phyloP scores from a whole-genome alignment of 2,888 invertebrate genomes.

The Cantharis rufa region DNA sequence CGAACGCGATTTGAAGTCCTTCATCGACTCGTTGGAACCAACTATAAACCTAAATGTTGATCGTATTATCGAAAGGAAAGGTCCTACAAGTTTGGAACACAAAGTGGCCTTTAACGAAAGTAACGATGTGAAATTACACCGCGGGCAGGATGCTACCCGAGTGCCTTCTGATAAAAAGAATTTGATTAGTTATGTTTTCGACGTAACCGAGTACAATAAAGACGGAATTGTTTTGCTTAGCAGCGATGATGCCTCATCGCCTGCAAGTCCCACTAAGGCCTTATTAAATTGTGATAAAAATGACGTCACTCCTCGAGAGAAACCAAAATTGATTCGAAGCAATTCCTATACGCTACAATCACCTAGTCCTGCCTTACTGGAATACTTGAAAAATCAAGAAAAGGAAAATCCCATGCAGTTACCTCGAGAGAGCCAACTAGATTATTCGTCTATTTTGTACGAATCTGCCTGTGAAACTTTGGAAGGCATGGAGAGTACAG shows the following conservation, averaged over 20 bases:
- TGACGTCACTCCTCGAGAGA: slow-evolving; percentile 47
- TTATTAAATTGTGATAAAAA: background rate
- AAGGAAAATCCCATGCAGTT: background rate
- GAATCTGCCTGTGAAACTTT: background rate
- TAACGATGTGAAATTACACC: slow-evolving; percentile 30
- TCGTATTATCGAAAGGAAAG: background rate
- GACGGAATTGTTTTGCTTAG: slow-evolving; percentile 17
- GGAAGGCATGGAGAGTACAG: background rate
- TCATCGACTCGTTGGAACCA: slow-evolving; percentile 38
- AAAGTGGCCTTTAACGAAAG: slow-evolving; percentile 17
- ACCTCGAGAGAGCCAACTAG: background rate
- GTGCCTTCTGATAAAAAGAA: slow-evolving; percentile 19
- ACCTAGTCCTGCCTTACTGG: slow-evolving; percentile 76
- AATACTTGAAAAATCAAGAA: slow-evolving; percentile 62
- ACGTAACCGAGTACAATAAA: slow-evolving; percentile 44
- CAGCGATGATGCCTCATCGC: background rate
- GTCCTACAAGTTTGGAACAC: slow-evolving; percentile 29
- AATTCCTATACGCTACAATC: slow-evolving; percentile 78
- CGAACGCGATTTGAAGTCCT: slow-evolving; percentile 53
- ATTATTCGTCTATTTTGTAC: background rate
- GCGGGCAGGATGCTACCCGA: slow-evolving; percentile 12
- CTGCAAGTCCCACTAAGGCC: background rate
- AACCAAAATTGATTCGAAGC: slow-evolving; percentile 65
- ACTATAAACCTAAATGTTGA: slow-evolving; percentile 27
- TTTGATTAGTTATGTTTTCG: slow-evolving; percentile 44